Conservation (phyloP, 2,113 vertebrate species). For the Loxodonta africana region DNA sequence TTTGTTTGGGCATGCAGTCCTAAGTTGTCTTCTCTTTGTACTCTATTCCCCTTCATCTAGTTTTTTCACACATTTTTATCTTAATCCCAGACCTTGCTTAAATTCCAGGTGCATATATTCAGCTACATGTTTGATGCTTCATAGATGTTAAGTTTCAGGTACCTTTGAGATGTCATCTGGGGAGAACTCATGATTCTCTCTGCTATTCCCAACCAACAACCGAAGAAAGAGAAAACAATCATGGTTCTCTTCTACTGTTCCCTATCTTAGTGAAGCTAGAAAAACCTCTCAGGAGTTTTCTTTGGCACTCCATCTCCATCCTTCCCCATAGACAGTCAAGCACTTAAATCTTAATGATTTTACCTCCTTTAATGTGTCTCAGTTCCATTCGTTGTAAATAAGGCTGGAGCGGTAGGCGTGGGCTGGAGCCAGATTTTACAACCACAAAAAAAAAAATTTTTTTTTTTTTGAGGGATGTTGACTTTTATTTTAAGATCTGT, state of each 20-base stretch:
- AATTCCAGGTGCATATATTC: not conserved
- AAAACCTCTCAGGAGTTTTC: not conserved
- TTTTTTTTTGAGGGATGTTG: too few relatives aligned
- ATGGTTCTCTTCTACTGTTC: not conserved
- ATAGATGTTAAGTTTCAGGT: not conserved
- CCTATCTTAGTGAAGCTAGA: not conserved
- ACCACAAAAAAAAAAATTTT: too few relatives aligned
- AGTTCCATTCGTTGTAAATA: not conserved
- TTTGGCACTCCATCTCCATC: not conserved
- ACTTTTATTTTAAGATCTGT: too few relatives aligned
- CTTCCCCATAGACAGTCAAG: not conserved
- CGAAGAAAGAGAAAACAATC: not conserved
- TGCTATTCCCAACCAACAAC: not conserved
- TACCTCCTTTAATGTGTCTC: not conserved
- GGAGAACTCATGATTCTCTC: not conserved
- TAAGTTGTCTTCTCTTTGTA: conserved; percentile 4
- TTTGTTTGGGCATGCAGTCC: not conserved
- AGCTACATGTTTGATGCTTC: not conserved
- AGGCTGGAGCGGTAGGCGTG: too few relatives aligned
- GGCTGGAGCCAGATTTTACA: too few relatives aligned
- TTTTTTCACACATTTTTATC: not conserved
- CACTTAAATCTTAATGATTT: not conserved
- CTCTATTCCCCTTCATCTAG: not conserved
- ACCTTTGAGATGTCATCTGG: not conserved
- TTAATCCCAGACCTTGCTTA: not conserved